These are phyloP conservation scores for Yponomeuta malinellus DNA, from an alignment of 2,888 invertebrate genomes.

Conservation along the genomic window DNA sequence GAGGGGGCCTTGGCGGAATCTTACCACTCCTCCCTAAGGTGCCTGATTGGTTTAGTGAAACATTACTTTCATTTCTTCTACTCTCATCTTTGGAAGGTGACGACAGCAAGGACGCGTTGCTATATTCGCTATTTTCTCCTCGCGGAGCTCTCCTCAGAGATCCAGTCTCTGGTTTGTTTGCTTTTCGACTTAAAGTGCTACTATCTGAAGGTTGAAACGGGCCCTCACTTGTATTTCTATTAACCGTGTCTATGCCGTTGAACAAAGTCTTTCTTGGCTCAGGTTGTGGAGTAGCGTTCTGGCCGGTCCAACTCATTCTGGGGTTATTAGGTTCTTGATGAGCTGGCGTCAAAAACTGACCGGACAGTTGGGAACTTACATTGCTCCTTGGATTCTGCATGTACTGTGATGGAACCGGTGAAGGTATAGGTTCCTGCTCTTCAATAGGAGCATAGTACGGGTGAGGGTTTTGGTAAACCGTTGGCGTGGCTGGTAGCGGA, in stretches of 20 bases:
- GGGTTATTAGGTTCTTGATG: conserved; percentile 67
- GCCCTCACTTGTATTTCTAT: conserved; percentile 45
- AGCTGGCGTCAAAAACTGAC: conserved; percentile 65
- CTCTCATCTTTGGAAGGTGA: conserved; percentile 60
- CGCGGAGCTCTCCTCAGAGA: conserved; percentile 58
- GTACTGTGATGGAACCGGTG: conserved; percentile 62
- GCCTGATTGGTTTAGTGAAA: conserved; percentile 57
- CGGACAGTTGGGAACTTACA: conserved; percentile 66
- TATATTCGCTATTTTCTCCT: conserved; percentile 47
- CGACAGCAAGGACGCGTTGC: conserved; percentile 23
- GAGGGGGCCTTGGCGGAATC: conserved; percentile 89
- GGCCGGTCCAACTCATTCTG: conserved; percentile 71
- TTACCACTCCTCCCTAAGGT: conserved; percentile 76
- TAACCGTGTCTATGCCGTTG: conserved; percentile 35
- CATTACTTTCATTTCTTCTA: conserved; percentile 50
- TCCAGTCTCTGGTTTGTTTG: conserved; percentile 71
- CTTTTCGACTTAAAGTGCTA: conserved; percentile 57
- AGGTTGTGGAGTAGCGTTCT: conserved; percentile 64
- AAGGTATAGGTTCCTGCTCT: conserved; percentile 68
- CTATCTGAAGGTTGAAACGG: conserved; percentile 53
- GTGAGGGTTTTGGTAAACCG: conserved; percentile 56
- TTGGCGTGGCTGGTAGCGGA: conserved; percentile 79
- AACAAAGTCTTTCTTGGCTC: conserved; percentile 62
- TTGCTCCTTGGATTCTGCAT: conserved; percentile 62
- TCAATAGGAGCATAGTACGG: conserved; percentile 71